Conservation (phyloP, 2,113 vertebrate genomes). For the Arothron firmamentum region DNA sequence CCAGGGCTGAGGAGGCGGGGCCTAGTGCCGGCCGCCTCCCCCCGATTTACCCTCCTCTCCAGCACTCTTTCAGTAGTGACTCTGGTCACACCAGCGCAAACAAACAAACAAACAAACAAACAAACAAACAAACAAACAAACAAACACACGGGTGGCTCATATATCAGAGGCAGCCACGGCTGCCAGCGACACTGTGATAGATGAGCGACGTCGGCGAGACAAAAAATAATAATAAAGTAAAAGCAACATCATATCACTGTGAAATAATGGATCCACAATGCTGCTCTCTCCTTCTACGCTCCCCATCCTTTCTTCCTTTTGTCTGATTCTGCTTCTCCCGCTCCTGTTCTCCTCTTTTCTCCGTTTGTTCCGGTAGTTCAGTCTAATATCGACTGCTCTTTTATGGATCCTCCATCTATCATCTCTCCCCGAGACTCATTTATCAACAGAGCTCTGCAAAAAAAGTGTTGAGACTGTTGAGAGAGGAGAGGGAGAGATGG, state of each 20-base stretch:
- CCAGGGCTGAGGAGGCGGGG: constrained; percentile 52
- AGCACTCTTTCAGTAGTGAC: constrained; percentile 47
- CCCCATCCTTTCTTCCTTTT: constrained; percentile 39
- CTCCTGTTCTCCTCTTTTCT: constrained; percentile 20
- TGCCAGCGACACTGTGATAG: constrained; percentile 20
- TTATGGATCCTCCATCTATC: background rate
- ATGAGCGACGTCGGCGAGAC: constrained; percentile 28
- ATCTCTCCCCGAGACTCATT: background rate
- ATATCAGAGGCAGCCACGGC: too few species aligned
- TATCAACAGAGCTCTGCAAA: constrained; percentile 19
- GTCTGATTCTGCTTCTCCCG: constrained; percentile 43
- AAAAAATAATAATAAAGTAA: constrained; percentile 16
- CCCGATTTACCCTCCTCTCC: constrained; percentile 5
- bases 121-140: constrained; percentile 27
- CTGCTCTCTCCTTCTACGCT: constrained; percentile 18
- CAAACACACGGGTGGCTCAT: background rate
- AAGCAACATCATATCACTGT: constrained; percentile 35
- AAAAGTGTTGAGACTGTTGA: constrained; percentile 54
- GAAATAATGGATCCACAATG: constrained; percentile 29
- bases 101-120: constrained; percentile 41
- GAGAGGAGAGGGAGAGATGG: constrained; percentile 35
- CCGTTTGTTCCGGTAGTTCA: constrained; percentile 27
- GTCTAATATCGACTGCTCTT: constrained; percentile 17
- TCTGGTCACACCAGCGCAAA: constrained; percentile 38
- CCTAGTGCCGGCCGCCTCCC: constrained; percentile 38